These are phyloP conservation scores for Diabrotica virgifera DNA, from an alignment of 1,140 invertebrate species.

Conservation along the genomic window DNA sequence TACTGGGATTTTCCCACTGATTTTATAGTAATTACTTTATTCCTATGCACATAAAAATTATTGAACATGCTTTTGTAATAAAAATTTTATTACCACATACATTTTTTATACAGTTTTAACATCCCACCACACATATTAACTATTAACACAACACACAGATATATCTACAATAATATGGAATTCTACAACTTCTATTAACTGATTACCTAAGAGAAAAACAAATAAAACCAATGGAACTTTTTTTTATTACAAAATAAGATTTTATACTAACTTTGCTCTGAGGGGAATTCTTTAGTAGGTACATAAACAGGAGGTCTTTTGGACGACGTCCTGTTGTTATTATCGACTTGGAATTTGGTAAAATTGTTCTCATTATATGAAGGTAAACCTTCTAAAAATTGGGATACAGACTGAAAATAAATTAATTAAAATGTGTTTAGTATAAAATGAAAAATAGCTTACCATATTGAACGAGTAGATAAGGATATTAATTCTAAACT, in stretches of 20 bases:
- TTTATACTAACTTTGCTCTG: constrained; percentile 72
- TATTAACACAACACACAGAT: no score
- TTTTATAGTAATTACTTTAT: no score
- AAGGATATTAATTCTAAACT: no score
- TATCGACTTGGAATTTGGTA: constrained; percentile 82
- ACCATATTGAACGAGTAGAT: neutral
- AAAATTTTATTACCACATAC: no score
- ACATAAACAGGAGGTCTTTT: constrained; percentile 87
- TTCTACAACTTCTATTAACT: neutral
- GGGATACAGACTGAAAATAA: constrained; percentile 64
- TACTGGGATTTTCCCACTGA: no score
- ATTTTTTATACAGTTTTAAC: no score
- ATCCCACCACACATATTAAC: no score
- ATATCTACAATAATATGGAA: no score
- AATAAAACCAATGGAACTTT: constrained; percentile 10
- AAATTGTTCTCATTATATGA: constrained; percentile 90
- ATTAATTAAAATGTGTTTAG: neutral
- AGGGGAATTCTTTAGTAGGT: constrained; percentile 84
- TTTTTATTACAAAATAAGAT: constrained; percentile 15
- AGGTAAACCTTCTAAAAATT: constrained; percentile 88
- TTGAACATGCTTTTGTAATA: no score
- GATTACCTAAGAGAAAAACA: constrained; percentile 3
- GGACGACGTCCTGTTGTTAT: constrained; percentile 75
- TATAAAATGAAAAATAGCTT: neutral
- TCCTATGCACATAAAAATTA: no score